A percentile compares a stretch with the other conserved stretches of the same genome.
phyloP scores from a whole-genome alignment of 2,888 invertebrate genomes.

The Phoronis australis region DNA sequence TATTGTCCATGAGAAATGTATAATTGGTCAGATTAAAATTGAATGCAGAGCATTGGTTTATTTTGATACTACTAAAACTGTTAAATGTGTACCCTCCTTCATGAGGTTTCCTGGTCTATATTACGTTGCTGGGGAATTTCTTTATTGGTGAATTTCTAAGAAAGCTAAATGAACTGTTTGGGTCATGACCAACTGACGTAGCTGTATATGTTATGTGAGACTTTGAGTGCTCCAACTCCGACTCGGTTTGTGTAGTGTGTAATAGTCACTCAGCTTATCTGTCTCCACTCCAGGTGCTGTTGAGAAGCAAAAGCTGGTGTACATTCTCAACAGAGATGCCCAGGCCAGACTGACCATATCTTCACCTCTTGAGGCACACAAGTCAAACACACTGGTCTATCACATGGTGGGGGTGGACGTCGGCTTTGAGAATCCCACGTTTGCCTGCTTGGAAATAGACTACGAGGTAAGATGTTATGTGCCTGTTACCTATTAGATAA shows the following conservation, averaged over 20 bases:
- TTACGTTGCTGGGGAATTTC: too few species aligned
- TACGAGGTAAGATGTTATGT: conserved; percentile 67
- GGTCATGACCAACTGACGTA: too few species aligned
- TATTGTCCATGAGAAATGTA: too few species aligned
- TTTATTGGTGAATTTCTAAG: too few species aligned
- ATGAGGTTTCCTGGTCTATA: too few species aligned
- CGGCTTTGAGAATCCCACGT: conserved; percentile 98
- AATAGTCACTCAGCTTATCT: neutral
- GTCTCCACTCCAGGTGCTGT: conserved; percentile 68
- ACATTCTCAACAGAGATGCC: conserved; percentile 95
- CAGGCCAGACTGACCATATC: conserved; percentile 96
- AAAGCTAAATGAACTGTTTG: too few species aligned
- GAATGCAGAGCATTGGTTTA: too few species aligned
- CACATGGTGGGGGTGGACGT: conserved; percentile 98
- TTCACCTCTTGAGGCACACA: conserved; percentile 97
- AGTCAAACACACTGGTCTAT: conserved; percentile 96
- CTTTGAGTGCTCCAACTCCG: neutral
- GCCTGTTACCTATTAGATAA: too few species aligned
- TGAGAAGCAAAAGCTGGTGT: conserved; percentile 97
- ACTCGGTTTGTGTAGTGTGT: too few species aligned
- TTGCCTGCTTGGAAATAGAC: conserved; percentile 98
- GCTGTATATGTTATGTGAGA: neutral
- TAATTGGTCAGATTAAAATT: too few species aligned
- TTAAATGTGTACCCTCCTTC: too few species aligned
- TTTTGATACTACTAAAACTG: too few species aligned